A percentile compares a stretch with the other conserved stretches of the same genome.
Conservation (phyloP, 1,140 invertebrate genomes). For the Nixonia krombeini region DNA sequence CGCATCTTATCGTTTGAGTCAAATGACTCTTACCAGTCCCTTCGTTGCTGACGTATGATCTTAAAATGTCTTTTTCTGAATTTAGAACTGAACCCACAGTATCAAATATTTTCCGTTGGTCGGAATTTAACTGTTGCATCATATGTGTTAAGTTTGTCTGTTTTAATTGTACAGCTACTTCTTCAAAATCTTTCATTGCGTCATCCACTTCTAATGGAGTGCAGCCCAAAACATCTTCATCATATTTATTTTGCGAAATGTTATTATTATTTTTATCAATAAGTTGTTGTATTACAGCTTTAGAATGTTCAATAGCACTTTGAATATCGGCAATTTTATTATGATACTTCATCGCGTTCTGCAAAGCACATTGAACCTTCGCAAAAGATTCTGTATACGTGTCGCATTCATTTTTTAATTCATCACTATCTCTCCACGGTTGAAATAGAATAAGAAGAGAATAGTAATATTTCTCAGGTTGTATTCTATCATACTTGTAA, state of each 20-base stretch:
- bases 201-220: conserved; percentile 21
- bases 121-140: conserved; percentile 35
- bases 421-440: conserved; percentile 35
- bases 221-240: not conserved
- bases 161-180: conserved; percentile 7
- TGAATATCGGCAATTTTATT: conserved; percentile 27
- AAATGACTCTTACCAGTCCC: conserved; percentile 49
- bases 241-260: conserved; percentile 4
- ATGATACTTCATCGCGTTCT: conserved; percentile 35
- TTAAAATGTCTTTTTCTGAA: not conserved
- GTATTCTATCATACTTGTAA: conserved; percentile 23
- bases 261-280: conserved; percentile 9
- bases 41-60: conserved; percentile 17
- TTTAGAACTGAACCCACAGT: conserved; percentile 5
- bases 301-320: conserved; percentile 18
- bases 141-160: conserved; percentile 15
- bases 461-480: conserved; percentile 47
- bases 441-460: conserved; percentile 42
- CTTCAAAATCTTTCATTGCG: conserved; percentile 38
- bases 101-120: conserved; percentile 44
- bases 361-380: no score
- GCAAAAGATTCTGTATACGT: conserved; percentile 43
- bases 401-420: conserved; percentile 16
- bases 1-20: no score
- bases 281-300: conserved; percentile 20